Conservation (phyloP, 2,113 vertebrate genomes). For the Dicaeum eximium region DNA sequence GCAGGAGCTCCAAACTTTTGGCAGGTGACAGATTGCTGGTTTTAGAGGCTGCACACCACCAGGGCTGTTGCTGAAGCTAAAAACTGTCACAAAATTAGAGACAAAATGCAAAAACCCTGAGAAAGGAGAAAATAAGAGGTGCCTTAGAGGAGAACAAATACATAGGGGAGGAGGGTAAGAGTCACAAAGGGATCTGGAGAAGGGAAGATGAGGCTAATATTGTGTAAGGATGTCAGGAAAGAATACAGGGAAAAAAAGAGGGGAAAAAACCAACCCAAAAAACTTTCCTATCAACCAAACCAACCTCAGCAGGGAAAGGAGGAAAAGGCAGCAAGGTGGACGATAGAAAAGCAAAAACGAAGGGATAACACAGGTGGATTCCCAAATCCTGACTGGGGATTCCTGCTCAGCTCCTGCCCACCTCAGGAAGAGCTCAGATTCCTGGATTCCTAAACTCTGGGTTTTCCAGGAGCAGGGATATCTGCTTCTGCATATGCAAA, state of each 20-base stretch:
- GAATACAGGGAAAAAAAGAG: rapidly evolving
- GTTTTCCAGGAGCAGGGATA: not conserved
- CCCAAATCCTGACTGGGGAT: not conserved
- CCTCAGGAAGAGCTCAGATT: not conserved
- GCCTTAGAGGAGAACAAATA: not conserved
- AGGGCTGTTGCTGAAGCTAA: not conserved
- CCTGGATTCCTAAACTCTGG: not conserved
- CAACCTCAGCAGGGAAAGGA: not conserved
- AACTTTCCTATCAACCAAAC: not conserved
- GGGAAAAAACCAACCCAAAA: rapidly evolving
- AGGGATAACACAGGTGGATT: not conserved
- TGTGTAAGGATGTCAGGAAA: not conserved
- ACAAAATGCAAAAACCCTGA: not conserved
- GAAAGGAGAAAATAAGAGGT: not conserved
- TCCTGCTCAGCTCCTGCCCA: not conserved
- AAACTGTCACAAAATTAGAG: not conserved
- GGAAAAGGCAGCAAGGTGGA: not conserved
- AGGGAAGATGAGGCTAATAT: not conserved
- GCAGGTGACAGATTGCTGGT: not conserved
- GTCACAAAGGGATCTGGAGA: not conserved
- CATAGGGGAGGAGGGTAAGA: rapidly evolving
- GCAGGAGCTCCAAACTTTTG: not conserved
- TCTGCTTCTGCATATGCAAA: not conserved
- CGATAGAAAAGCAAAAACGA: not conserved
- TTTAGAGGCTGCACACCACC: not conserved